Conservation (phyloP, 2,797 vertebrate species). For the Tenualosa ilisha region DNA sequence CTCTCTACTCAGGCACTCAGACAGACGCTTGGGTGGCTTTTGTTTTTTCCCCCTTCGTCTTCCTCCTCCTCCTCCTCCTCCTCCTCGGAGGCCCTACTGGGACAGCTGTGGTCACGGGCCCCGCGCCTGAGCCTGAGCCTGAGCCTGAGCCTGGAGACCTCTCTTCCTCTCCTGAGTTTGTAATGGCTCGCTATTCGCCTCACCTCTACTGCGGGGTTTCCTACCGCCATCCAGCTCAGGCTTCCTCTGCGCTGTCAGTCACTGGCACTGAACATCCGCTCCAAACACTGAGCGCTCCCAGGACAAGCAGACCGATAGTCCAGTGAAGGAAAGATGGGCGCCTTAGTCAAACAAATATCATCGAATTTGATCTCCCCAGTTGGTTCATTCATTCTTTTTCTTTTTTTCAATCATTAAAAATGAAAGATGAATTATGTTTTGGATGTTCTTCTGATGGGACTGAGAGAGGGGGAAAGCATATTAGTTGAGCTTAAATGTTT, state of each 20-base stretch:
- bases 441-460: background rate
- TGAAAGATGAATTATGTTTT: background rate
- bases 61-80: too few species aligned
- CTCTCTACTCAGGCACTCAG: conserved; percentile 62
- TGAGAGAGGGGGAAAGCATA: background rate
- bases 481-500: background rate
- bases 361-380: background rate
- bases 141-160: conserved; percentile 23
- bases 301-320: background rate
- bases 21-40: conserved; percentile 45
- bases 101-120: conserved; percentile 47
- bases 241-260: background rate
- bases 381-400: conserved; percentile 1
- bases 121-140: background rate
- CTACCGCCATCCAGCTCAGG: background rate
- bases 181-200: conserved; percentile 48
- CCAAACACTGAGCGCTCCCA: background rate
- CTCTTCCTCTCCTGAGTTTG: conserved; percentile 56
- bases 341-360: conserved; percentile 5
- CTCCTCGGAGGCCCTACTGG: conserved; percentile 32
- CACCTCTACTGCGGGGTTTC: background rate
- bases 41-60: conserved; percentile 20
- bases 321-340: background rate
- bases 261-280: background rate
- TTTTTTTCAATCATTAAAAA: background rate